A percentile compares a stretch with the other conserved stretches of the same genome.
Evolutionary conservation across 2,113 vertebrate species (phyloP).

Genomic region (Motacilla alba): DNA sequence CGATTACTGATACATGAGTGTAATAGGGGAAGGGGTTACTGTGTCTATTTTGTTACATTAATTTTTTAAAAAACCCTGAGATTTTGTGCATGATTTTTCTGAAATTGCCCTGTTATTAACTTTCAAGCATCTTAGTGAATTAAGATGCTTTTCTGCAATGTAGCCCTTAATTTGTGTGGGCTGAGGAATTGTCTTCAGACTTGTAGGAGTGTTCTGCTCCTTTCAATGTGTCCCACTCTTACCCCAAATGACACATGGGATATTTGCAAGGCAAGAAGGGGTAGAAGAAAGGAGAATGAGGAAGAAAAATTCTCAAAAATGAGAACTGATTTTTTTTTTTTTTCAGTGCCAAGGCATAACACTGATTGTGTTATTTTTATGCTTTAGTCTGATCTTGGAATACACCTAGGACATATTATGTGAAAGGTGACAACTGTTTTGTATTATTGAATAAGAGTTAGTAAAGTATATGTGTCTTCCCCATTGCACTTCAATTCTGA

Average conservation of each 20-base stretch:
- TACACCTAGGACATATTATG: rapidly evolving
- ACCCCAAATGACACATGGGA: background rate
- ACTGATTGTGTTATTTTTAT: background rate
- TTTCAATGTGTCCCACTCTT: background rate
- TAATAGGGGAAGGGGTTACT: background rate
- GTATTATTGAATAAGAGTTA: background rate
- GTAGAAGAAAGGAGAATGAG: background rate
- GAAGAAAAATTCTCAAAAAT: background rate
- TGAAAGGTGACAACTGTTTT: background rate
- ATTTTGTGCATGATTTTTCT: background rate
- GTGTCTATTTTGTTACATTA: background rate
- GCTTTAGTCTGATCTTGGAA: background rate
- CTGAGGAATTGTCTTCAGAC: background rate
- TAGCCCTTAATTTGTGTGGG: background rate
- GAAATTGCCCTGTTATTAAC: background rate
- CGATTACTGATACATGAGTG: background rate
- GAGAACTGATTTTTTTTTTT: background rate
- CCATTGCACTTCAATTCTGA: background rate
- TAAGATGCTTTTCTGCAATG: background rate
- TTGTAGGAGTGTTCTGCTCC: background rate
- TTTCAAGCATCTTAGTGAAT: background rate
- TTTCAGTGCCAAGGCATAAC: background rate
- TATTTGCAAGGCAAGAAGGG: background rate
- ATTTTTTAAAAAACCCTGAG: rapidly evolving
- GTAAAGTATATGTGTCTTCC: background rate